A percentile compares a stretch with the other conserved stretches of the same genome.
Evolutionary conservation across 2,888 invertebrate genomes (phyloP).

Genomic region (Lasioglossum calceatum): DNA sequence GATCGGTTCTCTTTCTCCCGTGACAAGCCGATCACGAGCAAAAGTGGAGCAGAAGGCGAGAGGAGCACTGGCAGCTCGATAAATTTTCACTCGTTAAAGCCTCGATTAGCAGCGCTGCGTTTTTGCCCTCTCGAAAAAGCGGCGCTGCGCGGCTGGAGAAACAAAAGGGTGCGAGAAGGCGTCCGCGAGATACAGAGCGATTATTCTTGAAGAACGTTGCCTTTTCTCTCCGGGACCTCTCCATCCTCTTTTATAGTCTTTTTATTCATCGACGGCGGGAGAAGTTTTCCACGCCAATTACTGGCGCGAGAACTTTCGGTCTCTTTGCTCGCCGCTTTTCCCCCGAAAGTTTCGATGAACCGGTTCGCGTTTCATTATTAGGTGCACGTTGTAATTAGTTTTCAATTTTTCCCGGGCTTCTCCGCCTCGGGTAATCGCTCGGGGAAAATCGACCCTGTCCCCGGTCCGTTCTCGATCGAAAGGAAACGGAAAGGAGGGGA

Average conservation of each 20-base stretch:
- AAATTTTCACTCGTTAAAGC: conserved; percentile 68
- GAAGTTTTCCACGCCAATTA: conserved; percentile 44
- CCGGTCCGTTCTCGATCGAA: neutral
- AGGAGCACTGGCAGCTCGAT: conserved; percentile 42
- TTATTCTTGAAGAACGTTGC: conserved; percentile 30
- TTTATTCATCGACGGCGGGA: conserved; percentile 10
- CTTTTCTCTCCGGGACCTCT: neutral
- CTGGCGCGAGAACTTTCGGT: conserved; percentile 18
- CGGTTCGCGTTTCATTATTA: conserved; percentile 8
- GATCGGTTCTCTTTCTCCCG: neutral
- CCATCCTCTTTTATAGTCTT: neutral
- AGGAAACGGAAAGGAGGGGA: neutral
- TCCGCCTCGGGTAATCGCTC: neutral
- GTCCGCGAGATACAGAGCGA: conserved; percentile 30
- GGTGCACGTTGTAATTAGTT: conserved; percentile 2
- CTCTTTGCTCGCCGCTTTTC: conserved; percentile 15
- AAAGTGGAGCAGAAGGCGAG: conserved; percentile 10
- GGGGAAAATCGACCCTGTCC: neutral
- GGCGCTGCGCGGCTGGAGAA: conserved; percentile 31
- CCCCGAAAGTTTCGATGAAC: conserved; percentile 25
- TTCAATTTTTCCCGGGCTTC: neutral
- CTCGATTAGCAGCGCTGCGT: conserved; percentile 61
- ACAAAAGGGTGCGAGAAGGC: conserved; percentile 48
- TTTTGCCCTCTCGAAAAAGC: conserved; percentile 43
- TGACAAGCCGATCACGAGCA: neutral